A percentile compares a stretch with the other conserved stretches of the same genome.
Conservation (phyloP, 1,140 invertebrate species). For the Globodera rostochiensis region DNA sequence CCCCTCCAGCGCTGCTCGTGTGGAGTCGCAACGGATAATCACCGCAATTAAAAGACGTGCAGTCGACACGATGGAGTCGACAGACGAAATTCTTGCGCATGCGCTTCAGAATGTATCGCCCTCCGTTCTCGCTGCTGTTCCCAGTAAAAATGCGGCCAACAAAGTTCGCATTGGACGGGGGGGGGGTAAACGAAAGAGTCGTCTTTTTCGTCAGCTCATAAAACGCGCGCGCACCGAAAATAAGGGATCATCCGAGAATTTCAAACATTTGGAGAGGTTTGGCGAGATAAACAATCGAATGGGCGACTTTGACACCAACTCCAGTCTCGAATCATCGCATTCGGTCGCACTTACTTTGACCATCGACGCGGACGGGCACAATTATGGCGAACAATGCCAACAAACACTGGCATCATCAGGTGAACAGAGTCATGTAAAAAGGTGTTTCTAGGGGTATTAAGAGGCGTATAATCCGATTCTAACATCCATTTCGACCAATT, state of each 20-base stretch:
- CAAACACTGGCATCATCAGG: neutral
- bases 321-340: neutral
- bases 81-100: neutral
- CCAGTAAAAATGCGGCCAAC: neutral
- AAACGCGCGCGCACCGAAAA: neutral
- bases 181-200: no score
- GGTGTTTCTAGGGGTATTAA: no score
- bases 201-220: neutral
- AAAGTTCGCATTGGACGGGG: neutral
- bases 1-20: constrained; percentile 4
- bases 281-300: neutral
- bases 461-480: no score
- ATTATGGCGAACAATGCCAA: neutral
- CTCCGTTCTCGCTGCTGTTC: neutral
- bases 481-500: no score
- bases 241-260: neutral
- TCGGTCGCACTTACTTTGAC: neutral
- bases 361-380: neutral
- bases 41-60: constrained; percentile 16
- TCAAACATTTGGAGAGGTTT: neutral
- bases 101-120: neutral
- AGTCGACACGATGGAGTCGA: neutral
- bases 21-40: constrained; percentile 1
- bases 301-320: neutral
- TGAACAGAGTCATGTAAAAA: no score